phyloP scores from a whole-genome alignment of 2,113 vertebrate genomes.

The Cyphomyrus discorhynchus region DNA sequence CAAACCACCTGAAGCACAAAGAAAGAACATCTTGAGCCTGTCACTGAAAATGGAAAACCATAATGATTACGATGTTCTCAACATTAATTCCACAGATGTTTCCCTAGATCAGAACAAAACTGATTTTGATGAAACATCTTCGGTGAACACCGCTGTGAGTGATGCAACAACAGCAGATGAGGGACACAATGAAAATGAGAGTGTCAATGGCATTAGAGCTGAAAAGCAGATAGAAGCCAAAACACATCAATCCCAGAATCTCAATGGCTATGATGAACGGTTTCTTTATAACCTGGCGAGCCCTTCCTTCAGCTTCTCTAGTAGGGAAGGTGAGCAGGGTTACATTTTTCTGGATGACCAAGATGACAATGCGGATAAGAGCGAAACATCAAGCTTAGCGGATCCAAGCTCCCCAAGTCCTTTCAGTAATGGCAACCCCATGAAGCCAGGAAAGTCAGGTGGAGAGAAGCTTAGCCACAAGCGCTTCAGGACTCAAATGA shows the following conservation, averaged over 20 bases:
- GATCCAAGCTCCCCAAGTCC: conserved; percentile 96
- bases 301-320: conserved; percentile 78
- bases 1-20: conserved; percentile 80
- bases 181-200: conserved; percentile 84
- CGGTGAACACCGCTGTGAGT: conserved; percentile 94
- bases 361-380: conserved; percentile 84
- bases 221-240: conserved; percentile 78
- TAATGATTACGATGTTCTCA: conserved; percentile 83
- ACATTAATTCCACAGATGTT: conserved; percentile 72
- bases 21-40: conserved; percentile 89
- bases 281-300: conserved; percentile 86
- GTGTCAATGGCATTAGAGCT: conserved; percentile 67
- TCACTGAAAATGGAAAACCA: conserved; percentile 88
- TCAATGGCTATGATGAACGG: conserved; percentile 75
- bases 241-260: conserved; percentile 60
- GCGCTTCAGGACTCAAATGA: conserved; percentile 97
- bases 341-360: conserved; percentile 81
- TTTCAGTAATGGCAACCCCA: conserved; percentile 79
- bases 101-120: conserved; percentile 80
- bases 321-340: conserved; percentile 83
- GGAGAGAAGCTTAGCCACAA: conserved; percentile 87
- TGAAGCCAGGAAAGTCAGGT: conserved; percentile 74
- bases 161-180: conserved; percentile 90
- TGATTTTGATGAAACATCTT: conserved; percentile 97
- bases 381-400: conserved; percentile 90